Evolutionary conservation across 2,888 invertebrate species (phyloP).

Genomic region (Tiliacea citrago): DNA sequence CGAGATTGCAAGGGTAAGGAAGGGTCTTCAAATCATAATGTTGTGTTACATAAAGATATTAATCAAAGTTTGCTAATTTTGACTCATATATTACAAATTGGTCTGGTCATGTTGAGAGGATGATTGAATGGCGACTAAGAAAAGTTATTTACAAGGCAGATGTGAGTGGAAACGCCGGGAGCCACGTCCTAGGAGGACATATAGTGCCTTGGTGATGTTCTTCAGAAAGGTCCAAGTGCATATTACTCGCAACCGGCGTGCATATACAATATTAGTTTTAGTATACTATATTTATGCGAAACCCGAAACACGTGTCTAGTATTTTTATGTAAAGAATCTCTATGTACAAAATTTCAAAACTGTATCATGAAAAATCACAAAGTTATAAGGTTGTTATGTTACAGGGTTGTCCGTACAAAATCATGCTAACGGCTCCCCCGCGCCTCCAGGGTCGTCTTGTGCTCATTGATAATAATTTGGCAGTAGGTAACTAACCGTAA

Average conservation of each 20-base stretch:
- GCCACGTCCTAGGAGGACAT: not conserved
- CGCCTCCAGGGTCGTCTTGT: too few species aligned
- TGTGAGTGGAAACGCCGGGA: not conserved
- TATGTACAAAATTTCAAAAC: too few species aligned
- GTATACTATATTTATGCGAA: too few species aligned
- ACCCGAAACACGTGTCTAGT: too few species aligned
- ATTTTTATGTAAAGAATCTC: too few species aligned
- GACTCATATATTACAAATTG: slow-evolving; percentile 19
- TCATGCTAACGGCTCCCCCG: too few species aligned
- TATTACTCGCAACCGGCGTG: not conserved
- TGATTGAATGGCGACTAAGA: not conserved
- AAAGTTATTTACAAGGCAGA: not conserved
- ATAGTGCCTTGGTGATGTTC: not conserved
- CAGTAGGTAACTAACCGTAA: too few species aligned
- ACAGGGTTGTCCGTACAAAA: too few species aligned
- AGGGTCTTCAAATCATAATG: slow-evolving; percentile 36
- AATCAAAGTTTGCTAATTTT: not conserved
- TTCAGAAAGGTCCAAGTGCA: not conserved
- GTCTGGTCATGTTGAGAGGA: not conserved
- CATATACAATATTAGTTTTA: too few species aligned
- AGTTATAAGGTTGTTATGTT: too few species aligned
- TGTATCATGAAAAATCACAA: too few species aligned
- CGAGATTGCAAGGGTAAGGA: slow-evolving; percentile 17
- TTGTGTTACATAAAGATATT: not conserved
- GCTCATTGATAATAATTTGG: too few species aligned